Evolutionary conservation across 2,113 vertebrate species (phyloP).

Genomic region (Alligator mississippiensis): DNA sequence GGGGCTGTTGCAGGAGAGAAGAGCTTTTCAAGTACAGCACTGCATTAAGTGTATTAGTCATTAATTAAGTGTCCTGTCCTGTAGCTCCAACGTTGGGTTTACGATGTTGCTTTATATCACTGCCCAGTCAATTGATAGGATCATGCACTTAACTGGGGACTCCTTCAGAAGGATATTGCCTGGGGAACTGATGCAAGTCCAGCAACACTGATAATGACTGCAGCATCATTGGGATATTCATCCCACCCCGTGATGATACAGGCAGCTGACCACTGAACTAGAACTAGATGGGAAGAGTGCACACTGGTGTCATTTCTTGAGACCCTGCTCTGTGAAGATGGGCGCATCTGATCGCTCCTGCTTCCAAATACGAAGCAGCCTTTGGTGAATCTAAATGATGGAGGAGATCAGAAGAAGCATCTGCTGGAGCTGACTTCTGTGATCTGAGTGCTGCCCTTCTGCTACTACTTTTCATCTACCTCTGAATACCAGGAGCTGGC

Average conservation of each 20-base stretch:
- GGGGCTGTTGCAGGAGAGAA: too few relatives aligned
- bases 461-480: background rate
- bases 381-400: background rate
- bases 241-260: background rate
- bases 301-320: background rate
- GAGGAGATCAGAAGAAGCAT: background rate
- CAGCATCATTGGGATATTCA: background rate
- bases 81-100: background rate
- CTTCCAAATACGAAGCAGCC: background rate
- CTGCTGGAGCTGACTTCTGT: background rate
- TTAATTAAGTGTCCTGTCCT: too few relatives aligned
- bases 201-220: background rate
- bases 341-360: background rate
- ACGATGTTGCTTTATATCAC: background rate
- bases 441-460: background rate
- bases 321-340: background rate
- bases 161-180: background rate
- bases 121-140: background rate
- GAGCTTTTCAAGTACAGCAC: too few relatives aligned
- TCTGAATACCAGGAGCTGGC: background rate
- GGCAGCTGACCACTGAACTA: too few relatives aligned
- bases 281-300: background rate
- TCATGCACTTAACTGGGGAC: background rate
- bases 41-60: too few relatives aligned
- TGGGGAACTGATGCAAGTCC: background rate